A percentile compares a stretch with the other conserved stretches of the same genome.
phyloP scores from a whole-genome alignment of 2,797 vertebrate species.

The Tinamus major region DNA sequence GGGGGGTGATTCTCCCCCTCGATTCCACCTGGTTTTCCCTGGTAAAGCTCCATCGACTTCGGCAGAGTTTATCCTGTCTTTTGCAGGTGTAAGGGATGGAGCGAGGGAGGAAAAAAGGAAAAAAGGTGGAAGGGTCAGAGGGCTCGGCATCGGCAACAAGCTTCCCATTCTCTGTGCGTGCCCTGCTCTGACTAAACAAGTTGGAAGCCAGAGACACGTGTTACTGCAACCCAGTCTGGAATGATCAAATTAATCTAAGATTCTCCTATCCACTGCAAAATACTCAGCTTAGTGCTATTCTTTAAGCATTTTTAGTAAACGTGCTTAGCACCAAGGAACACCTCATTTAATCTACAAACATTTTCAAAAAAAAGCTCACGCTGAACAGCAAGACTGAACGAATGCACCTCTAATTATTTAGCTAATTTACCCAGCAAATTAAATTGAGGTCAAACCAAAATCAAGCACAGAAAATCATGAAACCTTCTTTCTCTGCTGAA shows the following conservation, averaged over 20 bases:
- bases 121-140: not conserved
- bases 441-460: not conserved
- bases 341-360: not conserved
- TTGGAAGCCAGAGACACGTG: not conserved
- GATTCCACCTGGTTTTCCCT: not conserved
- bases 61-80: not conserved
- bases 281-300: not conserved
- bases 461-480: not conserved
- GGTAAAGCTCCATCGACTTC: not conserved
- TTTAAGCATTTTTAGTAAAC: not conserved
- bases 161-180: not conserved
- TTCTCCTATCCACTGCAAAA: conserved; percentile 20
- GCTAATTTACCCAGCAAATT: conserved; percentile 4
- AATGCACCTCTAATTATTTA: not conserved
- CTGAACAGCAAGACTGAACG: not conserved
- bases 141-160: conserved; percentile 1
- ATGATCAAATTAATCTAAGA: not conserved
- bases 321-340: not conserved
- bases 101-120: not conserved
- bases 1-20: not conserved
- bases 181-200: not conserved
- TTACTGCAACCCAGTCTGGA: conserved; percentile 1
- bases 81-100: not conserved
- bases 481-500: not conserved
- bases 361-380: not conserved